Evolutionary conservation across 2,888 invertebrate genomes (phyloP).

Genomic region (Ormyrus rosae): DNA sequence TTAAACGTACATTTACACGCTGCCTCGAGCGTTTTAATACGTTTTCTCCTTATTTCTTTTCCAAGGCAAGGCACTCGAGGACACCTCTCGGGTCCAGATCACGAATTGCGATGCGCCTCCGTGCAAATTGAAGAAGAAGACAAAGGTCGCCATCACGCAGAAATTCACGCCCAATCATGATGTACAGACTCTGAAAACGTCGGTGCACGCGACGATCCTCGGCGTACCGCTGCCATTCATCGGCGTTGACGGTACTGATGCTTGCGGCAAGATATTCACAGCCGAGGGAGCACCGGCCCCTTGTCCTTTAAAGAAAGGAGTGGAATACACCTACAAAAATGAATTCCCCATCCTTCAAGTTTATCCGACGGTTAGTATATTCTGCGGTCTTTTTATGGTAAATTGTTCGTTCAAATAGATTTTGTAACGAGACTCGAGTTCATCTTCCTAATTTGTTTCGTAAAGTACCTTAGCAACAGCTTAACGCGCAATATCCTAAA

Average conservation of each 20-base stretch:
- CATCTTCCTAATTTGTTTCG: too few relatives aligned
- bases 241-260: conserved; percentile 84
- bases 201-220: conserved; percentile 81
- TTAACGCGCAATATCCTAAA: too few relatives aligned
- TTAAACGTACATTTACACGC: background rate
- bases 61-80: conserved; percentile 36
- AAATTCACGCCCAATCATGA: conserved; percentile 80
- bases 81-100: conserved; percentile 76
- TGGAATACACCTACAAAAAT: conserved; percentile 84
- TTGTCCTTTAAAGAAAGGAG: conserved; percentile 84
- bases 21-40: background rate
- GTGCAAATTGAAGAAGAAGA: conserved; percentile 82
- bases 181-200: conserved; percentile 78
- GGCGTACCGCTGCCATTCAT: conserved; percentile 84
- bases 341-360: conserved; percentile 78
- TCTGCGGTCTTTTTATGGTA: background rate
- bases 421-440: too few relatives aligned
- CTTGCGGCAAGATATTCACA: conserved; percentile 82
- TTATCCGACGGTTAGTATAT: conserved; percentile 78
- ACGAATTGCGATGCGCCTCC: conserved; percentile 81
- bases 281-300: conserved; percentile 79
- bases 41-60: background rate
- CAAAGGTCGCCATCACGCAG: conserved; percentile 78
- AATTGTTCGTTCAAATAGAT: too few relatives aligned
- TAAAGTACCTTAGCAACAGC: too few relatives aligned